A percentile compares a stretch with the other conserved stretches of the same genome.
Evolutionary conservation across 2,888 invertebrate genomes (phyloP).

Genomic region (Netelia virgata): DNA sequence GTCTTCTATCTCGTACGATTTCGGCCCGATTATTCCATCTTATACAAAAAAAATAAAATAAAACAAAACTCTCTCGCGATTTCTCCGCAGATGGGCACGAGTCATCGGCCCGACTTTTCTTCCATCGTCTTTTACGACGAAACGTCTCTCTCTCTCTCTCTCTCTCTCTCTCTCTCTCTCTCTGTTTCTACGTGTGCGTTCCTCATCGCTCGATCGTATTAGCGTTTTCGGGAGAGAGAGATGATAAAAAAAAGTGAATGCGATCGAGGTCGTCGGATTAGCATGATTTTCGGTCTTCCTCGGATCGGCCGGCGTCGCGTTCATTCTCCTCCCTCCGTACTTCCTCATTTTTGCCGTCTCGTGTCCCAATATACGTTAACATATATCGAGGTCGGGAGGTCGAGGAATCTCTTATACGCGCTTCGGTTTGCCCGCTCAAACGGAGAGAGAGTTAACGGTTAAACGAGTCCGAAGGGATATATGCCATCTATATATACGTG

Average conservation of each 20-base stretch:
- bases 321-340: neutral
- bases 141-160: neutral
- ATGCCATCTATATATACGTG: constrained; percentile 30
- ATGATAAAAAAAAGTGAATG: constrained; percentile 37
- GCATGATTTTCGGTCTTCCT: constrained; percentile 62
- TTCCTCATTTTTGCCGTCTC: constrained; percentile 39
- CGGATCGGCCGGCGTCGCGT: constrained; percentile 2
- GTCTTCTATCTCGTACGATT: neutral
- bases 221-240: constrained; percentile 19
- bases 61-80: constrained; percentile 37
- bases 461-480: constrained; percentile 70
- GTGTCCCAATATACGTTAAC: constrained; percentile 56
- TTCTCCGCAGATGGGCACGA: constrained; percentile 36
- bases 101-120: constrained; percentile 33
- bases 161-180: constrained; percentile 6
- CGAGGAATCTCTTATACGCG: constrained; percentile 69
- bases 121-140: neutral
- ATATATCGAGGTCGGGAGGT: constrained; percentile 73
- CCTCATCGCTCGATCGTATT: neutral
- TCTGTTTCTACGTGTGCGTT: constrained; percentile 15
- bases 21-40: constrained; percentile 14
- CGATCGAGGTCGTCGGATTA: constrained; percentile 44
- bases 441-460: constrained; percentile 74
- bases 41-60: neutral
- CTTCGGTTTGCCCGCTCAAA: constrained; percentile 55